Conservation (phyloP, 1,140 invertebrate genomes). For the Armadillidium nasatum region DNA sequence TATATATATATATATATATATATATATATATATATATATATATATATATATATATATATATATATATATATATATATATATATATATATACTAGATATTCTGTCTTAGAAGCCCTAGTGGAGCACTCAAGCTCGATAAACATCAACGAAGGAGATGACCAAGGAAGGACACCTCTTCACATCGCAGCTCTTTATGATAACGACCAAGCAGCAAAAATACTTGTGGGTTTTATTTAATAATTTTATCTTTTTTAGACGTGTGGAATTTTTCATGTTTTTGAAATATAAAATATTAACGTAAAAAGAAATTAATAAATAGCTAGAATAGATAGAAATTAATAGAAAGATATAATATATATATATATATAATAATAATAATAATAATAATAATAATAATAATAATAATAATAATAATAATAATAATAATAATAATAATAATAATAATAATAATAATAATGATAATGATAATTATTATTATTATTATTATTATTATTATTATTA, state of each 20-base stretch:
- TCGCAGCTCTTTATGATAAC: constrained; percentile 74
- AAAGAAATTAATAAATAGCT: background rate
- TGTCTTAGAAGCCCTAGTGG: constrained; percentile 62
- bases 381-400: no score
- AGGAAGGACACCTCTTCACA: constrained; percentile 69
- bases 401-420: no score
- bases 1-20: no score
- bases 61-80: constrained; percentile 16
- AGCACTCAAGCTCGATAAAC: constrained; percentile 62
- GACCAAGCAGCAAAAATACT: constrained; percentile 70
- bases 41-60: no score
- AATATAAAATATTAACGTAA: background rate
- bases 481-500: no score
- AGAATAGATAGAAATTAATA: background rate
- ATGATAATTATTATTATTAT: no score
- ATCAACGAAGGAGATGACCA: constrained; percentile 69
- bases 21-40: no score
- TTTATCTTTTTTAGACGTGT: background rate
- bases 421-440: no score
- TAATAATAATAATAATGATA: no score
- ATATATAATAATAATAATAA: no score
- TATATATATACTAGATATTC: constrained; percentile 40
- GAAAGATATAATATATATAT: background rate
- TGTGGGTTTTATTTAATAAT: constrained; percentile 55
- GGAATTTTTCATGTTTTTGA: background rate